Base-by-base conservation (phyloP, 2,888 invertebrate genomes). In the Pseudeuparius sepicola region DNA sequence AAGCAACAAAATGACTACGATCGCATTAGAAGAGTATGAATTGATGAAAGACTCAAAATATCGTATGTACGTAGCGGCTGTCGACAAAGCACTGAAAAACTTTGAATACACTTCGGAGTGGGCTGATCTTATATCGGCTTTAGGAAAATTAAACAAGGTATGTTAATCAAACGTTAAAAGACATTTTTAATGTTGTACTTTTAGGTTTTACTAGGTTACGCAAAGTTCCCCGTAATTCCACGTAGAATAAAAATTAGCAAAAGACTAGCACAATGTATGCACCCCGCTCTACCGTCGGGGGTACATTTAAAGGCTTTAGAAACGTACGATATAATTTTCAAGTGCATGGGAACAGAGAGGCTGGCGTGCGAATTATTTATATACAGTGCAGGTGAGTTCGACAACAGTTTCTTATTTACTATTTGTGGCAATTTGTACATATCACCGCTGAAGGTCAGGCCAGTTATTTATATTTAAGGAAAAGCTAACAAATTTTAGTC, bases 91-190 rank as follows among this genome's bases (percentile, higher is more conserved):
- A 10, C 65, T 92, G 42, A 86, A 84, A 56, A 84, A 78, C 60
- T 93, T 92, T 64, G 92, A 93, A 55, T 84, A 83, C 56, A 87
- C 89, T n/a, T 84, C 84, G 50, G 90, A 92, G 71, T 92, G 92
- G 92, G 87, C 90, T 36, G 92, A 93, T 65, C 68, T 92, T 32
- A 92, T 93, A 52, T 81, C 87, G 34, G 88, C 89, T 4, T 64
- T 93, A 17, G 86, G 83, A 31, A 90, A 90, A 63, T 68, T 92
- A 18, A 87, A 86, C 60, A 90, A 90, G 73, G 89, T 86, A 64
- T 47, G 50, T 46, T 31, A 14, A n/a, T n/a, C n/a, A n/a, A n/a
- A n/a, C n/a, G n/a, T n/a, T n/a, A n/a, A n/a, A n/a, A n/a, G n/a
- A n/a, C n/a, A n/a, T n/a, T n/a, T n/a, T n/a, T n/a, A n/a, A n/a